Conservation (phyloP, 2,113 vertebrate genomes). For the Lepus europaeus region DNA sequence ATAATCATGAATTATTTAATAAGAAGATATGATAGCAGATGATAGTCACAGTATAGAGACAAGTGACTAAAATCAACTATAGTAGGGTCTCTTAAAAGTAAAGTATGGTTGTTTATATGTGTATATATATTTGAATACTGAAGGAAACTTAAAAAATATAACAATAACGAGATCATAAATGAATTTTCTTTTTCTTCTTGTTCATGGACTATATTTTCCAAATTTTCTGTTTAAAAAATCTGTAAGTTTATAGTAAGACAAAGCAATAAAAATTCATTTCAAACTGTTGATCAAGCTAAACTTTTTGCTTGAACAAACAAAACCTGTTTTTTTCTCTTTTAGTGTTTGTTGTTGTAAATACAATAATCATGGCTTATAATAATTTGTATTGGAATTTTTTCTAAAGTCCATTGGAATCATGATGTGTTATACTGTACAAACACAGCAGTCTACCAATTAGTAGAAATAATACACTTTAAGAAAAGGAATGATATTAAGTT, state of each 20-base stretch:
- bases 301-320: slow-evolving; percentile 38
- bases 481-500: slow-evolving; percentile 61
- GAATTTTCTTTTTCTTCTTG: slow-evolving; percentile 38
- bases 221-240: background rate
- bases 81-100: background rate
- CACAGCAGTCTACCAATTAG: slow-evolving; percentile 64
- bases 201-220: background rate
- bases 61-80: background rate
- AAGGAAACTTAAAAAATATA: background rate
- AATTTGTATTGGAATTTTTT: slow-evolving; percentile 57
- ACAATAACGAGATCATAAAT: background rate
- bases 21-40: background rate
- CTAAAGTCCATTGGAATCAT: slow-evolving; percentile 35
- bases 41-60: background rate
- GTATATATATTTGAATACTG: background rate
- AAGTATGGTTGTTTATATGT: background rate
- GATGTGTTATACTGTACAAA: slow-evolving; percentile 51
- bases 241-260: background rate
- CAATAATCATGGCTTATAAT: slow-evolving; percentile 20
- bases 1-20: background rate
- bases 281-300: slow-evolving; percentile 33
- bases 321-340: slow-evolving; percentile 37
- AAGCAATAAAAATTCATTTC: slow-evolving; percentile 33
- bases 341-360: slow-evolving; percentile 40
- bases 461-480: slow-evolving; percentile 66